Base-by-base conservation (phyloP, 1,140 invertebrate species). In the Theocolax elegans region DNA sequence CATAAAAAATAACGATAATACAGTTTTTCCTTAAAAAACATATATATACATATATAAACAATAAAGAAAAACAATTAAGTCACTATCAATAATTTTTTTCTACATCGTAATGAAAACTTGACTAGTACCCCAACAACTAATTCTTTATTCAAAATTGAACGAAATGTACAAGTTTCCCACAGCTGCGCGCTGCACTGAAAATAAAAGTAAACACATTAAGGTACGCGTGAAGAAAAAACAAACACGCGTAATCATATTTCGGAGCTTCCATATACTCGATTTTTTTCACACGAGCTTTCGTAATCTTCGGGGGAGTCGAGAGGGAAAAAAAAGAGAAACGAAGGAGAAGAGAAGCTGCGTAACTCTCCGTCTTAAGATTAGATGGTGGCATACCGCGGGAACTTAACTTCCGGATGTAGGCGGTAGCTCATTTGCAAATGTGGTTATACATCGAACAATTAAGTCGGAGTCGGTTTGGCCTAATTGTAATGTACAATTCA, bases 351-450 rank as follows among this genome's bases (percentile, higher is more conserved):
- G 19, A 54, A 54, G 12, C 21, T n/a, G 12, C 31, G 46, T 25
- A 8, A 51, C n/a, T 63, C 40, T 23, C n/a, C 17, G 60, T 21
- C 29, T 51, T 29, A 9, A 63, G 60, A 51, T 48, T 63, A 35
- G 46, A 17, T 17, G 23, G 23, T 17, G n/a, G 31, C 31, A 23
- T 19, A 42, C 35, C 29, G 21, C 35, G 38, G 49, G 38, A 56
- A 66, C 38, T 46, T 17, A 59, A 40, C 42, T 67, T 67, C 65
- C 65, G 65, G 42, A 13, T 44, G 53, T 54, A 40, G 63, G 49
- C 21, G 15, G 12, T 2, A 9, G 44, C 17, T 35, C 51, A 3
- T 31, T 25, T 13, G 17, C 17, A 9, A n/a, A 25, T 51, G 19
- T 10, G 19, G 12, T n/a, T 17, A 17, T 38, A 6, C 15, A 63